Percentiles rank a stretch among this genome's conserved stretches.
Evolutionary conservation across 2,888 invertebrate genomes (phyloP).

Genomic region (Acrobasis consociella): DNA sequence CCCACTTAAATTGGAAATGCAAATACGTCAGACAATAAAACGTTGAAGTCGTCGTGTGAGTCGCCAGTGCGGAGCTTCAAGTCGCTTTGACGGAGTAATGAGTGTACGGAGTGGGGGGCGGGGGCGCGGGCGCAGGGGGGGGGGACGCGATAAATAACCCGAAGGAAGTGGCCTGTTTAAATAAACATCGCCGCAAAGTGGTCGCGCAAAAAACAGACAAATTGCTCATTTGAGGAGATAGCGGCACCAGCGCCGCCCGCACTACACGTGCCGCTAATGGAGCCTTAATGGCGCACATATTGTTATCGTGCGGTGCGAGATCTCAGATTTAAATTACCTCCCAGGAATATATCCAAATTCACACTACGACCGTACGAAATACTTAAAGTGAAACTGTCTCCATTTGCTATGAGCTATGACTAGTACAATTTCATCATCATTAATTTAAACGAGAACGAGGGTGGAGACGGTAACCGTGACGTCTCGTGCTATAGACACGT

Average conservation of each 20-base stretch:
- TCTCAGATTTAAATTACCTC: too few relatives aligned
- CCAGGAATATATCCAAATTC: too few relatives aligned
- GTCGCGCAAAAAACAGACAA: conserved; percentile 20
- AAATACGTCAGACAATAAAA: background rate
- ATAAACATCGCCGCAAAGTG: conserved; percentile 39
- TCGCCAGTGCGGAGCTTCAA: background rate
- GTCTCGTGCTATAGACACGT: too few relatives aligned
- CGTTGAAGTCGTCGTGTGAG: background rate
- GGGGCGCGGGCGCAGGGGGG: conserved; percentile 7
- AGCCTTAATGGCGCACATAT: background rate
- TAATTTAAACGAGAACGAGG: too few relatives aligned
- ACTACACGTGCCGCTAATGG: background rate
- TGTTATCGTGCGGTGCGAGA: too few relatives aligned
- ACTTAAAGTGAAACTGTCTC: too few relatives aligned
- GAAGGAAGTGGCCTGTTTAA: conserved; percentile 37
- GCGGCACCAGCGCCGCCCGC: background rate
- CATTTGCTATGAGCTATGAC: too few relatives aligned
- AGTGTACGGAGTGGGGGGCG: conserved; percentile 1
- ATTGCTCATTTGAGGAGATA: background rate
- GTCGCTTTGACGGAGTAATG: conserved; percentile 1
- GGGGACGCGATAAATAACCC: conserved; percentile 29
- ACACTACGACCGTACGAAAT: too few relatives aligned
- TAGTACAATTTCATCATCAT: too few relatives aligned
- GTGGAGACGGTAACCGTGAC: too few relatives aligned
- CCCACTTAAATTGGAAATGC: too few relatives aligned